These are phyloP conservation scores for Tigriopus japonicus DNA, from an alignment of 1,140 invertebrate species.

Conservation along the genomic window DNA sequence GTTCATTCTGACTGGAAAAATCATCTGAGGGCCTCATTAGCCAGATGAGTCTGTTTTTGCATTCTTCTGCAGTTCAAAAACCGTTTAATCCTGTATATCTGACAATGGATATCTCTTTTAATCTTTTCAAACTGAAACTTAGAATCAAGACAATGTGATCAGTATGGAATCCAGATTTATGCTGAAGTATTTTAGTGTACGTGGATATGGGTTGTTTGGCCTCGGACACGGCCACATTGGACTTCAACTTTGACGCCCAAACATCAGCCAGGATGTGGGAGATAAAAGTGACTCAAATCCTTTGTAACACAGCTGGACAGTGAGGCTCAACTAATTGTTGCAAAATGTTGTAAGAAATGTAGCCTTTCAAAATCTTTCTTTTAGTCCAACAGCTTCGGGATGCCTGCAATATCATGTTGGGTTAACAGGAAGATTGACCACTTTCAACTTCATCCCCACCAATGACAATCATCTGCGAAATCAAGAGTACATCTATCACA, in stretches of 20 bases:
- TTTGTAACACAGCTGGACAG: neutral
- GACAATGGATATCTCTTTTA: too few relatives aligned
- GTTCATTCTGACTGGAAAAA: too few relatives aligned
- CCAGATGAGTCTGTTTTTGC: too few relatives aligned
- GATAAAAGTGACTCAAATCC: constrained; percentile 11
- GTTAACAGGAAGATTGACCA: neutral
- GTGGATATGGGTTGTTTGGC: constrained; percentile 2
- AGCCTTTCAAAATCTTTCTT: neutral
- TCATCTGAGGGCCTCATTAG: too few relatives aligned
- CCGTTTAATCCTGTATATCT: too few relatives aligned
- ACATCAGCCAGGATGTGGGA: neutral
- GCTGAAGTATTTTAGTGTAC: constrained; percentile 9
- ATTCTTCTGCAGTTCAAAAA: too few relatives aligned
- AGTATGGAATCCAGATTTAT: too few relatives aligned
- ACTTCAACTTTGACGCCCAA: neutral
- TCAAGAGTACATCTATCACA: neutral
- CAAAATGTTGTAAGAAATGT: neutral
- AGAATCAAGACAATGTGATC: too few relatives aligned
- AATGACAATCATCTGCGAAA: neutral
- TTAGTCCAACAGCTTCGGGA: neutral
- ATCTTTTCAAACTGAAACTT: too few relatives aligned
- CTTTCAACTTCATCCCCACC: neutral
- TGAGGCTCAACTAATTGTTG: too few relatives aligned
- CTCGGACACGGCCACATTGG: neutral
- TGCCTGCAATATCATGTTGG: constrained; percentile 7